Conservation (phyloP, 2,113 vertebrate species). For the Sigmodon hispidus region DNA sequence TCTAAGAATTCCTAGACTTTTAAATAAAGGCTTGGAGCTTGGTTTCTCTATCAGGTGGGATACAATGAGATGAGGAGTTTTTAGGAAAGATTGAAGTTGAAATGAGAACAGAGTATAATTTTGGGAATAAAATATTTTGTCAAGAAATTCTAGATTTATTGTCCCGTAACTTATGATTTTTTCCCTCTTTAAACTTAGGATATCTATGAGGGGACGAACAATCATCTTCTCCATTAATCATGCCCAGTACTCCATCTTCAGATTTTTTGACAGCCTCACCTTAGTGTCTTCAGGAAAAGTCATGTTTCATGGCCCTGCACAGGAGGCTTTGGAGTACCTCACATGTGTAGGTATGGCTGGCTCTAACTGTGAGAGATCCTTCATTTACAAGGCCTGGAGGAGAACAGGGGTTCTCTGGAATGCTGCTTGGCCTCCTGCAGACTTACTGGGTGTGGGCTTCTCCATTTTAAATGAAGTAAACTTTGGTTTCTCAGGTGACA, state of each 20-base stretch:
- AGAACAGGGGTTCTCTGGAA: neutral
- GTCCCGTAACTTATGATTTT: neutral
- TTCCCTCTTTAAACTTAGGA: slow-evolving; percentile 84
- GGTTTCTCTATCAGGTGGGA: neutral
- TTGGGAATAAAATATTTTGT: neutral
- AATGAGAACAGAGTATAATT: neutral
- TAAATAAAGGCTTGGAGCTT: neutral
- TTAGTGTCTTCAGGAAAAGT: slow-evolving; percentile 91
- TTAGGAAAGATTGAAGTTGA: neutral
- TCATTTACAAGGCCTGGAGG: neutral
- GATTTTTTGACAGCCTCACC: slow-evolving; percentile 92
- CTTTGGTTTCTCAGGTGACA: neutral
- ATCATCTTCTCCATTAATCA: slow-evolving; percentile 98
- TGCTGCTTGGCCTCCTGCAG: neutral
- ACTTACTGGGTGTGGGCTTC: neutral
- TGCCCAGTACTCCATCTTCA: slow-evolving; percentile 95
- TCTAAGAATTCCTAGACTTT: neutral
- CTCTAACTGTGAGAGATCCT: neutral
- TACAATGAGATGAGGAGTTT: neutral
- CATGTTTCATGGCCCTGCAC: slow-evolving; percentile 91
- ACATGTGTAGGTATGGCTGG: slow-evolving; percentile 85
- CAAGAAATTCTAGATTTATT: neutral
- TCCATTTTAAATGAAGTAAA: too few relatives aligned
- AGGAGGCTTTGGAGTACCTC: slow-evolving; percentile 89
- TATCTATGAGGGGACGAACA: slow-evolving; percentile 89